phyloP scores from a whole-genome alignment of 2,113 vertebrate species.

The Psettodes erumei region DNA sequence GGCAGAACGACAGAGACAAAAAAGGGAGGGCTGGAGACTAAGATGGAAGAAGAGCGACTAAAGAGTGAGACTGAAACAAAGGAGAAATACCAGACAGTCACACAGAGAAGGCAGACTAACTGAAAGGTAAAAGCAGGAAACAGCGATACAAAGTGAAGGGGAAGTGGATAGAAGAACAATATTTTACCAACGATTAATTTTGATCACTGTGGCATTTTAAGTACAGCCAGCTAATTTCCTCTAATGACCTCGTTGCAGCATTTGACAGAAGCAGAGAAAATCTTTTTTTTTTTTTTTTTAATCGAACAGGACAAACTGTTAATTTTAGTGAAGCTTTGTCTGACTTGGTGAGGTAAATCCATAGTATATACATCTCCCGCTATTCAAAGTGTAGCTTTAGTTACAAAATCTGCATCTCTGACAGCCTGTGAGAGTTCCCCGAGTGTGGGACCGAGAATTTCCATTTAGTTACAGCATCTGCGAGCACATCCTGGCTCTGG shows the following conservation, averaged over 20 bases:
- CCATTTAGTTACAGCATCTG: slow-evolving; percentile 72
- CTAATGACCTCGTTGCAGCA: slow-evolving; percentile 48
- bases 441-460: slow-evolving; percentile 50
- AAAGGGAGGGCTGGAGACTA: slow-evolving; percentile 60
- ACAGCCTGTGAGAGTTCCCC: slow-evolving; percentile 42
- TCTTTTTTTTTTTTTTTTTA: background rate
- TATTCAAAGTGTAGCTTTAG: slow-evolving; percentile 15
- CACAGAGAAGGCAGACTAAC: slow-evolving; percentile 39
- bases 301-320: slow-evolving; percentile 26
- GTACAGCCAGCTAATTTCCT: slow-evolving; percentile 55
- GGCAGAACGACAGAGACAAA: slow-evolving; percentile 72
- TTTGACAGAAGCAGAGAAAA: slow-evolving; percentile 43
- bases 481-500: slow-evolving; percentile 71
- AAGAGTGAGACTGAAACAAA: slow-evolving; percentile 73
- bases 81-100: slow-evolving; percentile 53
- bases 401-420: slow-evolving; percentile 51
- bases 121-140: slow-evolving; percentile 61
- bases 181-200: slow-evolving; percentile 57
- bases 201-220: slow-evolving; percentile 63
- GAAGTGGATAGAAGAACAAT: slow-evolving; percentile 50
- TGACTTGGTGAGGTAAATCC: background rate
- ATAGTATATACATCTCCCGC: background rate
- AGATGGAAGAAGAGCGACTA: slow-evolving; percentile 62
- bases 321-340: background rate
- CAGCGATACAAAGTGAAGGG: slow-evolving; percentile 32